These are phyloP conservation scores for Solenodon paradoxus DNA, from an alignment of 2,113 vertebrate species.

Conservation along the genomic window DNA sequence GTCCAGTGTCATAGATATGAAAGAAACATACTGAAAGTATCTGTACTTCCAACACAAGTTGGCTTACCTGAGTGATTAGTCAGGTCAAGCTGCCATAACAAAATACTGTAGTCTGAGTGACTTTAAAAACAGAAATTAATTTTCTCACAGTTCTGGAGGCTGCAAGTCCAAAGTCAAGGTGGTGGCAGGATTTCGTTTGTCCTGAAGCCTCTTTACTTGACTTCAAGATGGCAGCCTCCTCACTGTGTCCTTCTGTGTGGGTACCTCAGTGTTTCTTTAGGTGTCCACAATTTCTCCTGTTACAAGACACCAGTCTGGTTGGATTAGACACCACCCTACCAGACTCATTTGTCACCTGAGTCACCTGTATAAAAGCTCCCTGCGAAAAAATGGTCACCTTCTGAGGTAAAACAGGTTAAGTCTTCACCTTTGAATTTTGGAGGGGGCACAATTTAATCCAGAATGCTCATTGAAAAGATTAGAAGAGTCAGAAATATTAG, in stretches of 20 bases:
- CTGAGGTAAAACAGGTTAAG: background rate
- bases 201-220: background rate
- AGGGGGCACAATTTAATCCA: background rate
- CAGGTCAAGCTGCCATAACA: background rate
- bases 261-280: background rate
- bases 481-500: background rate
- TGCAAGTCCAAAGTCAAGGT: background rate
- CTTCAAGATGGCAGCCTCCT: background rate
- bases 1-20: background rate
- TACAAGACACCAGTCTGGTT: background rate
- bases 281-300: background rate
- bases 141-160: background rate
- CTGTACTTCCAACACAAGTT: background rate
- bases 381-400: background rate
- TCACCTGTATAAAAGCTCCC: background rate
- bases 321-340: background rate
- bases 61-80: background rate
- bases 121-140: background rate
- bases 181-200: background rate
- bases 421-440: background rate
- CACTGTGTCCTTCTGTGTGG: background rate
- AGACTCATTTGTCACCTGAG: background rate
- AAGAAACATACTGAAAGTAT: background rate
- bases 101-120: background rate
- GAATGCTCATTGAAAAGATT: background rate